These are phyloP conservation scores for Chirona hameri DNA, from an alignment of 2,888 invertebrate species.

Conservation along the genomic window DNA sequence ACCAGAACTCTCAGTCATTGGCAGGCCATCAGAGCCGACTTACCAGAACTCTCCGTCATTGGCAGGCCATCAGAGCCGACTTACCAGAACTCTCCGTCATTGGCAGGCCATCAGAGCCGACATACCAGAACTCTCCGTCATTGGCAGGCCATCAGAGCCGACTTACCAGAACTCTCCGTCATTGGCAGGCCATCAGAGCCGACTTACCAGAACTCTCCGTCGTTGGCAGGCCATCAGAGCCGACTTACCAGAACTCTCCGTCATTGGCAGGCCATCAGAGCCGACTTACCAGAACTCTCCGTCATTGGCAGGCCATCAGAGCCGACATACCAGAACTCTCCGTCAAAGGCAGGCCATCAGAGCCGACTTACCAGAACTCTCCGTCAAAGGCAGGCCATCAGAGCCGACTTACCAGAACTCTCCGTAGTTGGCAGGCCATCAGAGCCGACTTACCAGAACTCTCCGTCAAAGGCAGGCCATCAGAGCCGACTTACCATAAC, in stretches of 20 bases:
- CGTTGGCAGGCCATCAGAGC: too few relatives aligned
- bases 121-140: constrained; percentile 61
- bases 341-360: too few relatives aligned
- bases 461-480: too few relatives aligned
- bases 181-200: too few relatives aligned
- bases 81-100: constrained; percentile 62
- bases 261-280: too few relatives aligned
- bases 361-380: constrained; percentile 56
- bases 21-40: too few relatives aligned
- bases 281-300: constrained; percentile 58
- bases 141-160: too few relatives aligned
- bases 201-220: constrained; percentile 60
- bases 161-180: constrained; percentile 61
- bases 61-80: too few relatives aligned
- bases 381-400: too few relatives aligned
- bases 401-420: constrained; percentile 56
- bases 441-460: constrained; percentile 55
- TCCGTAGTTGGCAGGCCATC: constrained; percentile 59
- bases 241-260: constrained; percentile 58
- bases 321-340: constrained; percentile 57
- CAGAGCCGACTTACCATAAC: constrained; percentile 54
- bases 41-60: constrained; percentile 63
- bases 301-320: too few relatives aligned
- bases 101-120: too few relatives aligned
- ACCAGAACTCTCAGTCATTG: constrained; percentile 62